Evolutionary conservation across 2,888 invertebrate species (phyloP).

Genomic region (Eupeodes latifasciatus): DNA sequence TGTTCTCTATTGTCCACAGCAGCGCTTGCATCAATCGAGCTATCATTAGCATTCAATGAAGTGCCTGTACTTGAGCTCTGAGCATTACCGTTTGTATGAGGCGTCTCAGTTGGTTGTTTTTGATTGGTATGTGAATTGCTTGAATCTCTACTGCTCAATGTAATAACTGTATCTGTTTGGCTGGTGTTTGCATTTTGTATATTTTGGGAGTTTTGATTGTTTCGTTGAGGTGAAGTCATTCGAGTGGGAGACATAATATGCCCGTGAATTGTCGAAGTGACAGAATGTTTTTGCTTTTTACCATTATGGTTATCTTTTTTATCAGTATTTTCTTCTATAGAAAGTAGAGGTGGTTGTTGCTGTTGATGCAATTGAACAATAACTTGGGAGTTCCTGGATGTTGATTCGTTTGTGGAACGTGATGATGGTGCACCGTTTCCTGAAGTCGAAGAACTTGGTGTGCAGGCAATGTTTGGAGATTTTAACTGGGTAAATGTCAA

Average conservation of each 20-base stretch:
- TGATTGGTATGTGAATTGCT: slow-evolving; percentile 53
- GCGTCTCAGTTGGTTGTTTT: slow-evolving; percentile 44
- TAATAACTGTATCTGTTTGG: slow-evolving; percentile 42
- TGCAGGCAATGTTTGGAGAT: slow-evolving; percentile 53
- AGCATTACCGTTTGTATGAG: slow-evolving; percentile 56
- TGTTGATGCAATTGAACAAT: slow-evolving; percentile 59
- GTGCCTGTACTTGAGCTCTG: slow-evolving; percentile 46
- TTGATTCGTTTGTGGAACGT: slow-evolving; percentile 51
- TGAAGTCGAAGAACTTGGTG: slow-evolving; percentile 62
- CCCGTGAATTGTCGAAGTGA: slow-evolving; percentile 61
- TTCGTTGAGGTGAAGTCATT: slow-evolving; percentile 55
- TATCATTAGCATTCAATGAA: slow-evolving; percentile 53
- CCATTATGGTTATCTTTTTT: slow-evolving; percentile 70
- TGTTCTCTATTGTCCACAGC: slow-evolving; percentile 41
- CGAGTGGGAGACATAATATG: slow-evolving; percentile 64
- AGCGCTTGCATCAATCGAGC: slow-evolving; percentile 38
- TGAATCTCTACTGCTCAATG: slow-evolving; percentile 49
- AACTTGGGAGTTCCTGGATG: slow-evolving; percentile 51
- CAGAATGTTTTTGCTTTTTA: slow-evolving; percentile 68
- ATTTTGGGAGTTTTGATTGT: slow-evolving; percentile 68
- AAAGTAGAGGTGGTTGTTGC: slow-evolving; percentile 26
- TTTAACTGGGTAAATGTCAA: slow-evolving; percentile 48
- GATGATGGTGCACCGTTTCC: slow-evolving; percentile 7
- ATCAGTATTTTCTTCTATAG: slow-evolving; percentile 48
- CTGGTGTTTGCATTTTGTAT: slow-evolving; percentile 71